These are phyloP conservation scores for Tapirus indicus DNA, from an alignment of 2,797 vertebrate genomes.

Conservation along the genomic window DNA sequence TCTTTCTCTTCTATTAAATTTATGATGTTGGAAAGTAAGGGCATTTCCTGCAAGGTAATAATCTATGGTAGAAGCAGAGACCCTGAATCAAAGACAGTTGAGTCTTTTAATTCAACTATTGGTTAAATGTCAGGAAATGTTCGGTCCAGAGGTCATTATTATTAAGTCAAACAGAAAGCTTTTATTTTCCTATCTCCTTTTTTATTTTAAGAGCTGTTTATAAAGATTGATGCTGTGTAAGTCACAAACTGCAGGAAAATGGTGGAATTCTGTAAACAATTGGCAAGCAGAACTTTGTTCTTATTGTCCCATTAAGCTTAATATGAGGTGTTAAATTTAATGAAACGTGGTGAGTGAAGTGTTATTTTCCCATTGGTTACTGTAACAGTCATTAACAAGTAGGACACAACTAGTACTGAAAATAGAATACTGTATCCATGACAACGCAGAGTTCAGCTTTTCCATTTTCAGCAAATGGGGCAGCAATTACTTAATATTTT, in stretches of 20 bases:
- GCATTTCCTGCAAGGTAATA: constrained; percentile 63
- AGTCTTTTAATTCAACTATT: constrained; percentile 73
- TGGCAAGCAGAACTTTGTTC: constrained; percentile 80
- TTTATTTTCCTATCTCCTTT: constrained; percentile 74
- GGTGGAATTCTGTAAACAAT: constrained; percentile 75
- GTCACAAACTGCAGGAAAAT: constrained; percentile 52
- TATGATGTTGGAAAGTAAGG: constrained; percentile 60
- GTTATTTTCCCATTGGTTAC: constrained; percentile 87
- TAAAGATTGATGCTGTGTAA: constrained; percentile 44
- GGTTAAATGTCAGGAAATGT: constrained; percentile 78
- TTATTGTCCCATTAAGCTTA: constrained; percentile 83
- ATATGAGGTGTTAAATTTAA: constrained; percentile 86
- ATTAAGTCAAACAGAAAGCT: constrained; percentile 74
- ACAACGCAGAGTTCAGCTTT: constrained; percentile 85
- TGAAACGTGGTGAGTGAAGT: constrained; percentile 87
- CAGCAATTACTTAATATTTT: constrained; percentile 84
- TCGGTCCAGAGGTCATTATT: constrained; percentile 72
- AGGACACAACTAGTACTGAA: constrained; percentile 81
- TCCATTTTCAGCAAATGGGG: constrained; percentile 83
- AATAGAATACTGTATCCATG: constrained; percentile 88
- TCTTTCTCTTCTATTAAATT: constrained; percentile 56
- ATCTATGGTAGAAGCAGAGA: constrained; percentile 70
- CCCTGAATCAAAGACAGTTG: constrained; percentile 78
- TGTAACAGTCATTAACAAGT: constrained; percentile 85
- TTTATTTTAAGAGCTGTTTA: constrained; percentile 62